phyloP scores from a whole-genome alignment of 2,888 invertebrate species.

The Caenorhabditis sp. region DNA sequence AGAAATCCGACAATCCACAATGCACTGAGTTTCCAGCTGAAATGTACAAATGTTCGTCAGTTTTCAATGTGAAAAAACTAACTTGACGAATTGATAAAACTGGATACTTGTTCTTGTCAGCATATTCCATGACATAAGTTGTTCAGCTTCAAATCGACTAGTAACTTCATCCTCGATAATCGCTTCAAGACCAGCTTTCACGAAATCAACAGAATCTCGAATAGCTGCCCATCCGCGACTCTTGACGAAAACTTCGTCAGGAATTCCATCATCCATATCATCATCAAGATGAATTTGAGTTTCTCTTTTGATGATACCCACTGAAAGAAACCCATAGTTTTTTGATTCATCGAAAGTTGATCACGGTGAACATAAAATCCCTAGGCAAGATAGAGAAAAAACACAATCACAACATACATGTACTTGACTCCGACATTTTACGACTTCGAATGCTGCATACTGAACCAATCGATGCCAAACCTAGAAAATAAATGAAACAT shows the following conservation, averaged over 20 bases:
- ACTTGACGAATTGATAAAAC: conserved; percentile 68
- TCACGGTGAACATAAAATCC: conserved; percentile 1
- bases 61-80: conserved; percentile 8
- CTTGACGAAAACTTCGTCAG: conserved; percentile 56
- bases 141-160: conserved; percentile 92
- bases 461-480: conserved; percentile 46
- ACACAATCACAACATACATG: conserved; percentile 39
- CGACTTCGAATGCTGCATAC: conserved; percentile 44
- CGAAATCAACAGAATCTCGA: conserved; percentile 64
- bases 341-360: background rate
- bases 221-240: conserved; percentile 67
- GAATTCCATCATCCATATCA: conserved; percentile 43
- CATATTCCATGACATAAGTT: conserved; percentile 86
- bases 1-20: conserved; percentile 94
- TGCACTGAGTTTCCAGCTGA: conserved; percentile 79
- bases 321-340: conserved; percentile 20
- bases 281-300: conserved; percentile 59
- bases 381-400: conserved; percentile 12
- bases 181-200: conserved; percentile 83
- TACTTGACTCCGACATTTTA: conserved; percentile 41
- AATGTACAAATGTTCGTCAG: conserved; percentile 6
- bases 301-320: conserved; percentile 56
- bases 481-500: conserved; percentile 32
- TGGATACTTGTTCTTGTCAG: conserved; percentile 78
- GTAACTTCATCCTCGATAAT: conserved; percentile 99